These are phyloP conservation scores for Poeciliopsis gracilis DNA, from an alignment of 2,797 vertebrate species.

Conservation along the genomic window DNA sequence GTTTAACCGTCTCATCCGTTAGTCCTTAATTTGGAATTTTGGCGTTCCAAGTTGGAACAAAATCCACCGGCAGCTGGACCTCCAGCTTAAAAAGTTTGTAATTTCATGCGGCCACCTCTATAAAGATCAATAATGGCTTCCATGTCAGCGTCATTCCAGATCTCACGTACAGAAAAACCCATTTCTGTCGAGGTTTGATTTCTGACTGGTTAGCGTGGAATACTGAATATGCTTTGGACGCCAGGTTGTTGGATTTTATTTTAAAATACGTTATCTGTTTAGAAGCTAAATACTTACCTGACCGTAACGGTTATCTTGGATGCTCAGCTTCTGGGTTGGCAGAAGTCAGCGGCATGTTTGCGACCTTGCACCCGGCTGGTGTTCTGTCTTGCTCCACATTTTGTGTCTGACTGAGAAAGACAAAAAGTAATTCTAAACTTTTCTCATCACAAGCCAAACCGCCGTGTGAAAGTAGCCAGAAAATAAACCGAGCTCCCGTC, in stretches of 20 bases:
- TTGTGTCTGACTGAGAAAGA: constrained; percentile 5
- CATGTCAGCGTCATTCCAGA: background rate
- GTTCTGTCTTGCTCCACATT: background rate
- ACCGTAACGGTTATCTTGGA: background rate
- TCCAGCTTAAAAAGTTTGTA: background rate
- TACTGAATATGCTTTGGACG: background rate
- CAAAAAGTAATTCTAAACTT: constrained; percentile 16
- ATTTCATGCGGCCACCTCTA: background rate
- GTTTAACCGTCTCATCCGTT: background rate
- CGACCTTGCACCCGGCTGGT: background rate
- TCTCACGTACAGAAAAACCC: background rate
- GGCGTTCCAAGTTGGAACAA: background rate
- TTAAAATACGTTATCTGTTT: background rate
- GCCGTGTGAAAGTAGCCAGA: constrained; percentile 40
- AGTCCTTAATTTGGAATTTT: background rate
- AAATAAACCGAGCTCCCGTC: constrained; percentile 36
- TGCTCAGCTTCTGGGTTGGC: background rate
- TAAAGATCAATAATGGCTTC: background rate
- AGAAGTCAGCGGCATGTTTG: constrained; percentile 4
- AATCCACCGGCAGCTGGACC: background rate
- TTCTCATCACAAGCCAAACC: constrained; percentile 13
- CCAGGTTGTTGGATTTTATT: background rate
- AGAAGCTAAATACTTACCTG: background rate
- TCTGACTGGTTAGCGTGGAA: background rate
- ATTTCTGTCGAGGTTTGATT: background rate